Evolutionary conservation across 2,797 vertebrate genomes (phyloP), one percentile per base, ranked within the genome.

Genomic region (Scomberomorus guttatus): DNA sequence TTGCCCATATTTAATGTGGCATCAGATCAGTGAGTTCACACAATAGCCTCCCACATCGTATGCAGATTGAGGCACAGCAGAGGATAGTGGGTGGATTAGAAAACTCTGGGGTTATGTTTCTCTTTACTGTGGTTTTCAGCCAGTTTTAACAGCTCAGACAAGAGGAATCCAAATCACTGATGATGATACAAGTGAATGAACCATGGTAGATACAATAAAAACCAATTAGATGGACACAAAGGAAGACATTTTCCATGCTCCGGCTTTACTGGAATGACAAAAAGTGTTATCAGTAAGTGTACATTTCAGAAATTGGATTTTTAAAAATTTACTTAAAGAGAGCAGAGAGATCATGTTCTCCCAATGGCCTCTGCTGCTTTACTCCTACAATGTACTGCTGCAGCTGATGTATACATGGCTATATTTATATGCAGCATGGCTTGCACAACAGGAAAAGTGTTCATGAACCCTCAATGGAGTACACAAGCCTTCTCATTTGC

Each of bases 31-130:
- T 24, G 81, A 88, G 91, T 93, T 92, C 91, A 91, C 89, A 94
- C 92, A 93, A 91, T 90, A 92, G 87, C 93, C 92, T 91, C 93
- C 94, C 90, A 94, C 94, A 89, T 84, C 24, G 50, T 92, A 93
- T 93, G 92, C 90, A 94, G 88, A 94, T 90, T 60, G 82, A 90
- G 84, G 85, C 75, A 82, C 75, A 68, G 84, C 81, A 83, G 89
- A 83, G 91, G 80, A 77, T 83, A 61, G 94, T 94, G 94, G 95
- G 94, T 81, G 93, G 93, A 90, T 94, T 94, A 93, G 82, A 92
- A 84, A 89, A 85, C 89, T 83, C 82, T 83, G 81, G 83, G 87
- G 89, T 91, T 85, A 83, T 87, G 83, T 80, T 83, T 91, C 75
- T 86, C 72, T 92, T 88, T 77, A 60, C 87, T 90, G 83, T 81